Conservation (phyloP, 2,888 invertebrate species). For the Deilephila elpenor region DNA sequence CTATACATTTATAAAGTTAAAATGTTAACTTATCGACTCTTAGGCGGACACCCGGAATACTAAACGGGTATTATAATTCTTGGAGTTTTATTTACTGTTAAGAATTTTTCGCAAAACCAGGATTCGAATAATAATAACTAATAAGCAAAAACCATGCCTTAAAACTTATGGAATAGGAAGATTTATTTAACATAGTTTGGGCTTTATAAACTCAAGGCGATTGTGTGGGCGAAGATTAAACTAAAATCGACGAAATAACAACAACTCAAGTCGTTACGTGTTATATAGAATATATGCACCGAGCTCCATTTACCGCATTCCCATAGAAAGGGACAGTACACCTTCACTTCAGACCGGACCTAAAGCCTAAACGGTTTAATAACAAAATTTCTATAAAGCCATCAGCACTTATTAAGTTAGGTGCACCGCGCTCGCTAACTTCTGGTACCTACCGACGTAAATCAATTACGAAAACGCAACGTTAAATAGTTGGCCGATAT, state of each 20-base stretch:
- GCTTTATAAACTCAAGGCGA: too few species aligned
- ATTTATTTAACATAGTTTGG: too few species aligned
- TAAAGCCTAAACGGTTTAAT: neutral
- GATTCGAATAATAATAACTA: too few species aligned
- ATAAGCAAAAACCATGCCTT: too few species aligned
- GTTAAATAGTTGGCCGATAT: constrained; percentile 68
- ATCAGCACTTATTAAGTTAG: constrained; percentile 25
- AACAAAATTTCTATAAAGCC: constrained; percentile 23
- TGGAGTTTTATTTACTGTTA: neutral
- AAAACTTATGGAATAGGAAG: too few species aligned
- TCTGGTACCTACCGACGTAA: constrained; percentile 45
- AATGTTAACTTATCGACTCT: neutral
- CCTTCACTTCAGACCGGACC: neutral
- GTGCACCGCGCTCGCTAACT: constrained; percentile 19
- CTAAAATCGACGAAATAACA: too few species aligned
- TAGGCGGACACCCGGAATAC: neutral
- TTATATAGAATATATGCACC: neutral
- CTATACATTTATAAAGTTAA: constrained; percentile 15
- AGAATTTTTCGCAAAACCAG: too few species aligned
- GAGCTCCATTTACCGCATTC: neutral
- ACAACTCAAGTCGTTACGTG: too few species aligned
- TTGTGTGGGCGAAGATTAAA: too few species aligned
- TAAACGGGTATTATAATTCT: neutral
- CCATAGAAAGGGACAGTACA: neutral
- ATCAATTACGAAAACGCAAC: constrained; percentile 61